Conservation (phyloP, 2,113 vertebrate genomes). For the Pyrgilauda ruficollis region DNA sequence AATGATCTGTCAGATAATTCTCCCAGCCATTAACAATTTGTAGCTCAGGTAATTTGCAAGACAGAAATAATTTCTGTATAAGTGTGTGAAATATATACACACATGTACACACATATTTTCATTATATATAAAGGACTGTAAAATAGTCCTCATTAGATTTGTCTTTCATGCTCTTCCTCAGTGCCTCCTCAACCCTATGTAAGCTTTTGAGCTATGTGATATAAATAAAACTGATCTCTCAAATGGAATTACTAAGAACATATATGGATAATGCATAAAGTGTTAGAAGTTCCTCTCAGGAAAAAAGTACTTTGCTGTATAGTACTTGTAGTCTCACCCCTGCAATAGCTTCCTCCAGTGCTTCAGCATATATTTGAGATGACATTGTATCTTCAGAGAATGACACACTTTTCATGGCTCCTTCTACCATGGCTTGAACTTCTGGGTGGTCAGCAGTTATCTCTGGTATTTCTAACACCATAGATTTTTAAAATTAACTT, state of each 20-base stretch:
- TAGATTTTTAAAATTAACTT: not conserved
- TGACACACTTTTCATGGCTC: slow-evolving; percentile 64
- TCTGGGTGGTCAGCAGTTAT: slow-evolving; percentile 82
- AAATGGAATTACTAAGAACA: not conserved
- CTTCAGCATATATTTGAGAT: slow-evolving; percentile 65
- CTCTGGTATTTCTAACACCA: not conserved
- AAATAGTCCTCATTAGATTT: not conserved
- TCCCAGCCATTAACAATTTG: not conserved
- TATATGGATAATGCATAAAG: not conserved
- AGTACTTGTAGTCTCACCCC: slow-evolving; percentile 71
- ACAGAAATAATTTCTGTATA: not conserved
- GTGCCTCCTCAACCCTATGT: not conserved
- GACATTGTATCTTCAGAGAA: slow-evolving; percentile 35
- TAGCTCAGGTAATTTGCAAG: not conserved
- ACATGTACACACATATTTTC: not conserved
- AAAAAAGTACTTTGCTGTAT: not conserved
- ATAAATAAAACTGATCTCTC: not conserved
- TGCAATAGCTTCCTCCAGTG: slow-evolving; percentile 71
- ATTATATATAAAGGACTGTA: not conserved
- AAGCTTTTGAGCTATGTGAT: not conserved
- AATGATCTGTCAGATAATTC: not conserved
- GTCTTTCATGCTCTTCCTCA: not conserved
- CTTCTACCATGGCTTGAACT: slow-evolving; percentile 72
- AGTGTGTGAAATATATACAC: not conserved
- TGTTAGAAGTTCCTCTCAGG: not conserved